Conservation (phyloP, 2,113 vertebrate species). For the Baryphthengus martii region DNA sequence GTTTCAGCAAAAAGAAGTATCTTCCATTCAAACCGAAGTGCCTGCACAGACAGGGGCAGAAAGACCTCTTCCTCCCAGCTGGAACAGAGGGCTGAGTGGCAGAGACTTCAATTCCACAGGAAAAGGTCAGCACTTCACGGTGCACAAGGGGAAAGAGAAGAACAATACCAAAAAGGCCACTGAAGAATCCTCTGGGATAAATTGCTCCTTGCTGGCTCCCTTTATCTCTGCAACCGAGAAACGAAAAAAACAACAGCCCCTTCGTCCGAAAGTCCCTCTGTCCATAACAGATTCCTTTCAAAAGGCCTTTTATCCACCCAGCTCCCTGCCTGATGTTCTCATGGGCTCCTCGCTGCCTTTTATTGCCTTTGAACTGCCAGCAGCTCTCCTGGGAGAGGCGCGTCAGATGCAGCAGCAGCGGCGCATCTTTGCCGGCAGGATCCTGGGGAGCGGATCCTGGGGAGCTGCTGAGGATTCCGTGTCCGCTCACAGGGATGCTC, state of each 20-base stretch:
- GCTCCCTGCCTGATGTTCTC: conserved; percentile 24
- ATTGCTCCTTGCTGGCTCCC: conserved; percentile 26
- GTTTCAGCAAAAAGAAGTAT: conserved; percentile 39
- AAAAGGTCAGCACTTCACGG: conserved; percentile 52
- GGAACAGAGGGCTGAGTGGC: background rate
- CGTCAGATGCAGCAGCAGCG: background rate
- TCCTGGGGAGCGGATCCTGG: conserved; percentile 9
- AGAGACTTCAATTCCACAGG: conserved; percentile 38
- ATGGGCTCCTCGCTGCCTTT: background rate
- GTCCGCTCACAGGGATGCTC: no score
- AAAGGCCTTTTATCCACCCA: background rate
- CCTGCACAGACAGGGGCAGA: background rate
- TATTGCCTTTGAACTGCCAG: conserved; percentile 29
- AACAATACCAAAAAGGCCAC: conserved; percentile 39
- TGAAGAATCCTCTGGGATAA: conserved; percentile 26
- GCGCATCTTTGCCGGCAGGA: background rate
- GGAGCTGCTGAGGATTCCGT: background rate
- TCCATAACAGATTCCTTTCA: conserved; percentile 17
- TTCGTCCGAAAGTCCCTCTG: conserved; percentile 5
- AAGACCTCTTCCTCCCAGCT: conserved; percentile 54
- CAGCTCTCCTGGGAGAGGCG: background rate
- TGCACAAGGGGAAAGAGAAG: background rate
- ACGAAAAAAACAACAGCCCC: conserved; percentile 36
- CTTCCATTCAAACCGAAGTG: conserved; percentile 36
- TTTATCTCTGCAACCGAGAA: conserved; percentile 19